Evolutionary conservation across 2,113 vertebrate species (phyloP).

Genomic region (Scartelaos histophorus): DNA sequence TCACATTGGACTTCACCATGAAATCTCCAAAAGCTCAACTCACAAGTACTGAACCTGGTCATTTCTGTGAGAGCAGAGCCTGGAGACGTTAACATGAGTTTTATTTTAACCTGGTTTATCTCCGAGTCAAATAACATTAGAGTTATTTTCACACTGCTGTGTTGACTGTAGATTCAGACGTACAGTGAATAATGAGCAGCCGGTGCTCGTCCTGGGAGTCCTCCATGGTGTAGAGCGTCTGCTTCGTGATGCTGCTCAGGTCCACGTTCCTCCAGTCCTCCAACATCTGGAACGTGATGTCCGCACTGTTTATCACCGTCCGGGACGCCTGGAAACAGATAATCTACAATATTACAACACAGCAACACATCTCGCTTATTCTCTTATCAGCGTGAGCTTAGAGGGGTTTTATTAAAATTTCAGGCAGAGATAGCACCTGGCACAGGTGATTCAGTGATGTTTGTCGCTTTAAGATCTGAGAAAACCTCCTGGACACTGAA

Average conservation of each 20-base stretch:
- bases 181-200: slow-evolving; percentile 94
- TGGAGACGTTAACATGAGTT: no score
- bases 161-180: slow-evolving; percentile 50
- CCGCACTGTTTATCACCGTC: slow-evolving; percentile 98
- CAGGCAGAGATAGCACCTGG: slow-evolving; percentile 80
- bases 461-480: slow-evolving; percentile 95
- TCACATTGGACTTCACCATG: no score
- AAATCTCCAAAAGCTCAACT: no score
- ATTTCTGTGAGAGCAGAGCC: no score
- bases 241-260: slow-evolving; percentile 98
- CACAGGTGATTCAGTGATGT: slow-evolving; percentile 98
- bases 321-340: slow-evolving; percentile 85
- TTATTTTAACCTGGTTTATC: no score
- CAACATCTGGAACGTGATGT: slow-evolving; percentile 99
- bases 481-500: slow-evolving; percentile 97
- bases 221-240: slow-evolving; percentile 98
- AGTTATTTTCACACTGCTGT: no score
- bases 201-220: slow-evolving; percentile 93
- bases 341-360: slow-evolving; percentile 48
- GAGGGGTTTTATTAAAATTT: slow-evolving; percentile 49
- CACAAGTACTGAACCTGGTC: no score
- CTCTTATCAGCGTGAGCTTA: slow-evolving; percentile 50
- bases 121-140: no score
- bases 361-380: slow-evolving; percentile 45
- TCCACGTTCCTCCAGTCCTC: slow-evolving; percentile 99